Evolutionary conservation across 2,888 invertebrate species (phyloP).

Genomic region (Meandrusa payeni): DNA sequence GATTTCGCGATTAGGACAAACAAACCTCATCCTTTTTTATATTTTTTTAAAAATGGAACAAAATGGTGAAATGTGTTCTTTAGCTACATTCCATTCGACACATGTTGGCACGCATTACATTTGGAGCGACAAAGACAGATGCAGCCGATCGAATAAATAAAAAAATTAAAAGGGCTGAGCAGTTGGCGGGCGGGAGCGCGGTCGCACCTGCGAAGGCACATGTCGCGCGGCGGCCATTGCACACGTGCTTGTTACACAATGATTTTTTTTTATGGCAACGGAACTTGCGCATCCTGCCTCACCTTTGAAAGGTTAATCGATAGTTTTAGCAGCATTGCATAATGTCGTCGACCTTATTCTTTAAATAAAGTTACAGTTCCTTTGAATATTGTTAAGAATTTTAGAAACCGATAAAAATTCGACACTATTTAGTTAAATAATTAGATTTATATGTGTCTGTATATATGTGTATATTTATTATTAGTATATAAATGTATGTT

Average conservation of each 20-base stretch:
- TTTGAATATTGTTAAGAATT: too few relatives aligned
- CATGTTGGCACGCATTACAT: conserved; percentile 6
- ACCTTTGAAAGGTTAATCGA: conserved; percentile 11
- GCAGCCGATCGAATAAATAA: conserved; percentile 14
- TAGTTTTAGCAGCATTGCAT: neutral
- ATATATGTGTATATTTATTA: too few relatives aligned
- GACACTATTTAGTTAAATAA: too few relatives aligned
- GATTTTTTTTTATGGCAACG: conserved; percentile 20
- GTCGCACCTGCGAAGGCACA: conserved; percentile 46
- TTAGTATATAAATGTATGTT: too few relatives aligned
- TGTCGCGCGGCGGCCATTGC: conserved; percentile 29
- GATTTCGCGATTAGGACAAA: too few relatives aligned
- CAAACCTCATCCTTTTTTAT: too few relatives aligned
- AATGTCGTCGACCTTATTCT: conserved; percentile 8
- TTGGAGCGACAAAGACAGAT: conserved; percentile 19
- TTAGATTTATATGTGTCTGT: too few relatives aligned
- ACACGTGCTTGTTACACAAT: conserved; percentile 23
- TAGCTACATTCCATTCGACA: neutral
- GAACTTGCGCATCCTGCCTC: conserved; percentile 22
- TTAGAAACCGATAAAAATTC: too few relatives aligned
- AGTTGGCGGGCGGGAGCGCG: conserved; percentile 41
- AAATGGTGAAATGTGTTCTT: neutral
- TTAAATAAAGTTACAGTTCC: too few relatives aligned
- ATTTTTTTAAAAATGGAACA: too few relatives aligned
- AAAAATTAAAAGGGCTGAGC: conserved; percentile 27